A percentile compares a stretch with the other conserved stretches of the same genome.
Evolutionary conservation across 2,113 vertebrate species (phyloP).

Genomic region (Natator depressus): DNA sequence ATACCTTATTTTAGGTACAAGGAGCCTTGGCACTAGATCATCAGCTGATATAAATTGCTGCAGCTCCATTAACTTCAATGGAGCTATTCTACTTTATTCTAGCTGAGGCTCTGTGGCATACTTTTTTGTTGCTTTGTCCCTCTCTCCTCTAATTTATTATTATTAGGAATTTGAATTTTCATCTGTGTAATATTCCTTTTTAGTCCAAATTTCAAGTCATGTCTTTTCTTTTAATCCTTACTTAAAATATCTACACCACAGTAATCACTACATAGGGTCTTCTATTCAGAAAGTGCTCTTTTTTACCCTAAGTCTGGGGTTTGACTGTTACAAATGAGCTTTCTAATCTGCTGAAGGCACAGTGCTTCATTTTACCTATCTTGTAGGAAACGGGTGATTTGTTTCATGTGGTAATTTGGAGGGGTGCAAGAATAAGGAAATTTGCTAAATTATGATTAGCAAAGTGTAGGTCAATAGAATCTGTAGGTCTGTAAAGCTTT

Average conservation of each 20-base stretch:
- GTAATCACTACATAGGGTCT: neutral
- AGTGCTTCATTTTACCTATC: neutral
- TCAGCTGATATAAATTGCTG: neutral
- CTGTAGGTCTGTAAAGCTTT: neutral
- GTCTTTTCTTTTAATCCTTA: neutral
- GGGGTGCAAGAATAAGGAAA: neutral
- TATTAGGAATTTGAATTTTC: neutral
- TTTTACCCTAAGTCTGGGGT: neutral
- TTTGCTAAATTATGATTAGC: neutral
- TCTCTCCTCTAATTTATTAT: neutral
- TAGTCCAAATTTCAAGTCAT: neutral
- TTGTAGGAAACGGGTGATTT: neutral
- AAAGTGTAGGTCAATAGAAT: neutral
- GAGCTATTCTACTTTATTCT: neutral
- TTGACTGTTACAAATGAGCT: neutral
- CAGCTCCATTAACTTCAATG: neutral
- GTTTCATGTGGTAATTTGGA: neutral
- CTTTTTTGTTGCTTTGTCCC: neutral
- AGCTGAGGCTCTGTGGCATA: neutral
- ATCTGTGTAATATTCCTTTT: neutral
- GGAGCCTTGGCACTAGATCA: neutral
- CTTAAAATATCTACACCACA: neutral
- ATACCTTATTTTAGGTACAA: neutral
- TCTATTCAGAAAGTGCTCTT: neutral
- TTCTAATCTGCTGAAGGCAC: neutral